Evolutionary conservation across 2,888 invertebrate species (phyloP).

Genomic region (Plutella xylostella): DNA sequence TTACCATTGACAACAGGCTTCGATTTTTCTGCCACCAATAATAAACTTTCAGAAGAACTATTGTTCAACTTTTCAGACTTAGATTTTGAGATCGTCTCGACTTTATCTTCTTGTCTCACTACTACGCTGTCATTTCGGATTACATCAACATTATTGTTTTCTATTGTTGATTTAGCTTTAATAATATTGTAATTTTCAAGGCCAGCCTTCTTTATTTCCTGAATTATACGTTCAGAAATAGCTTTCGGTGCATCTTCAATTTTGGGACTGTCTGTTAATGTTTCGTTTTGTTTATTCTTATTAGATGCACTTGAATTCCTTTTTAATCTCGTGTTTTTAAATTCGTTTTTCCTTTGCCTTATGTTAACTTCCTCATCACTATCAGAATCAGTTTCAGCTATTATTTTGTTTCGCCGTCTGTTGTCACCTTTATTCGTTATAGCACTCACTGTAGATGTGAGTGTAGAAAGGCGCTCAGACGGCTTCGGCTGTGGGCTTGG

Average conservation of each 20-base stretch:
- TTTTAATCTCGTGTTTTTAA: conserved; percentile 56
- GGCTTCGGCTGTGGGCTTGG: conserved; percentile 58
- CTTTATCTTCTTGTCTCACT: conserved; percentile 13
- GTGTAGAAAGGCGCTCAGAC: conserved; percentile 68
- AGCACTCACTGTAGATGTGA: conserved; percentile 65
- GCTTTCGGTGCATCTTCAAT: conserved; percentile 41
- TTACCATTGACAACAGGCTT: conserved; percentile 22
- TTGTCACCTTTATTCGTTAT: conserved; percentile 61
- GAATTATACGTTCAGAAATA: conserved; percentile 45
- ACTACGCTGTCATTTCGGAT: not conserved
- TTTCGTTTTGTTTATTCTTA: conserved; percentile 48
- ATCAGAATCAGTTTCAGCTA: conserved; percentile 55
- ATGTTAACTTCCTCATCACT: conserved; percentile 50
- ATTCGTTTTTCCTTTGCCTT: conserved; percentile 56
- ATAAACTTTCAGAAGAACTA: not conserved
- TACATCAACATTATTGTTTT: conserved; percentile 25
- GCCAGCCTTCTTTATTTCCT: conserved; percentile 46
- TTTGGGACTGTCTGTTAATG: conserved; percentile 35
- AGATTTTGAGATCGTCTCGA: conserved; percentile 10
- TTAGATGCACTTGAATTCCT: conserved; percentile 50
- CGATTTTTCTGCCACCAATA: conserved; percentile 19
- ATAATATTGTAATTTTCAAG: conserved; percentile 27
- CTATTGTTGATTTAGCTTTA: conserved; percentile 22
- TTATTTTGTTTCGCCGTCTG: conserved; percentile 58
- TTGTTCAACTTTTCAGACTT: not conserved